A percentile compares a stretch with the other conserved stretches of the same genome.
Evolutionary conservation across 2,113 vertebrate species (phyloP).

Genomic region (Suricata suricatta): DNA sequence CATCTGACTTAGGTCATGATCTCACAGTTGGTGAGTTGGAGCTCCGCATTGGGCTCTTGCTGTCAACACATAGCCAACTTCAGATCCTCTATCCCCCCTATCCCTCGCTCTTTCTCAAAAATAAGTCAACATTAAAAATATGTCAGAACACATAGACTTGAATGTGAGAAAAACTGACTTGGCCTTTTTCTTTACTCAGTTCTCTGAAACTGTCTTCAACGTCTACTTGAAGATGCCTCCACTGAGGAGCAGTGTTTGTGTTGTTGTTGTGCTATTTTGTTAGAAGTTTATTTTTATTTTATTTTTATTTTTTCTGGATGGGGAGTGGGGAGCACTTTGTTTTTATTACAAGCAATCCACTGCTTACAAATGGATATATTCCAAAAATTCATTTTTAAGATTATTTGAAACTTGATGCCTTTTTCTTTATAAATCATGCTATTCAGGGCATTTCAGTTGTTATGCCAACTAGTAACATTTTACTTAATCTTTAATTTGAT

Average conservation of each 20-base stretch:
- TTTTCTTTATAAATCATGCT: conserved; percentile 14
- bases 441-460: neutral
- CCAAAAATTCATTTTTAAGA: conserved; percentile 25
- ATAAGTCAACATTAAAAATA: neutral
- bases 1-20: too few species aligned
- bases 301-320: neutral
- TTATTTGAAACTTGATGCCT: neutral
- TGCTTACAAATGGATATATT: conserved; percentile 19
- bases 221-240: neutral
- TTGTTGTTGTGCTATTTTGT: neutral
- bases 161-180: neutral
- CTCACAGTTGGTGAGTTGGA: too few species aligned
- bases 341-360: neutral
- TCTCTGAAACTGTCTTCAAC: conserved; percentile 9
- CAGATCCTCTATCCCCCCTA: too few species aligned
- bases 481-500: conserved; percentile 37
- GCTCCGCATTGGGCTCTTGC: too few species aligned
- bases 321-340: neutral
- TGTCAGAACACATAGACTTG: neutral
- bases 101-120: too few species aligned
- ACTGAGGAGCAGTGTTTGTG: neutral
- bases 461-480: neutral
- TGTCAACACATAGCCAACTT: too few species aligned
- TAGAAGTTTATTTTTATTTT: neutral
- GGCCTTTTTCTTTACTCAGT: neutral